These are phyloP conservation scores for Thomomys bottae DNA, from an alignment of 2,113 vertebrate species.

Conservation along the genomic window DNA sequence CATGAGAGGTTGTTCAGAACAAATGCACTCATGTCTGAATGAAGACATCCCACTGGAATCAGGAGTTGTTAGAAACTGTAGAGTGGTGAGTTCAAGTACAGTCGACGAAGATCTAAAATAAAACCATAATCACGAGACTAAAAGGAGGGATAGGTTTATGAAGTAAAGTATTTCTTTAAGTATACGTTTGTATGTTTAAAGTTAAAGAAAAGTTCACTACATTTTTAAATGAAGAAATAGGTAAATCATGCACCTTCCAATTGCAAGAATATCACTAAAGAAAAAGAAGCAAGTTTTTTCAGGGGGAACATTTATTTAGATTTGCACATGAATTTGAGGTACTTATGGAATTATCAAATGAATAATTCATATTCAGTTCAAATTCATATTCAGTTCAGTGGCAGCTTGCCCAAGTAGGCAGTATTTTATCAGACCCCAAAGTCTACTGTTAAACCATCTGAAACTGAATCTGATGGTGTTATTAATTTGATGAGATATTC, in stretches of 20 bases:
- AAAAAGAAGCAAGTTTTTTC: neutral
- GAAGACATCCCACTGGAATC: neutral
- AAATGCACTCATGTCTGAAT: neutral
- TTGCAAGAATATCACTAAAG: neutral
- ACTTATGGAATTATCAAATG: neutral
- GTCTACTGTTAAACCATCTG: slow-evolving; percentile 42
- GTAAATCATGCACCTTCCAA: neutral
- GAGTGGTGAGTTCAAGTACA: neutral
- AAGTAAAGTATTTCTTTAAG: neutral
- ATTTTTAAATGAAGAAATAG: neutral
- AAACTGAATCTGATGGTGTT: slow-evolving; percentile 64
- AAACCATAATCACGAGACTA: neutral
- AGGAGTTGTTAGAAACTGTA: neutral
- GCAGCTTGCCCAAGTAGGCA: slow-evolving; percentile 28
- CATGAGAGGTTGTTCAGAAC: no score
- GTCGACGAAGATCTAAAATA: neutral
- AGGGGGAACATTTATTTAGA: neutral
- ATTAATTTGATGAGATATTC: slow-evolving; percentile 65
- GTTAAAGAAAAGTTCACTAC: neutral
- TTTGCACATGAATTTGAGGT: neutral
- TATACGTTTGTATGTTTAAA: neutral
- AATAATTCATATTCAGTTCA: slow-evolving; percentile 13
- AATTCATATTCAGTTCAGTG: slow-evolving; percentile 9
- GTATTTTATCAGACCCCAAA: slow-evolving; percentile 39
- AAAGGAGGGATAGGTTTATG: neutral